Evolutionary conservation across 2,888 invertebrate genomes (phyloP).

Genomic region (Sminthurinus aureus): DNA sequence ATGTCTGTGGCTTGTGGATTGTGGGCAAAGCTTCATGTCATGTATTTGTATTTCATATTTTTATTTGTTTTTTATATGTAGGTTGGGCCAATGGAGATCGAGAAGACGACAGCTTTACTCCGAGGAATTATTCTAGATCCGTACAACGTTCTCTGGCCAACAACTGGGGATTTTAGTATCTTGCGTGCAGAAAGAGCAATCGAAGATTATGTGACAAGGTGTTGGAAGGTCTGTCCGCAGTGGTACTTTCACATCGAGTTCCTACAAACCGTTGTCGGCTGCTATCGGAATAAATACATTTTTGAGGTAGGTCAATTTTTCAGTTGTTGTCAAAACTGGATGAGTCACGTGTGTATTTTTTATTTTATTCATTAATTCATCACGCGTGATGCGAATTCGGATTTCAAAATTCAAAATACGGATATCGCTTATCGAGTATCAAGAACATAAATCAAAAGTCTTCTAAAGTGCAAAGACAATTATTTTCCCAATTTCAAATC

Average conservation of each 20-base stretch:
- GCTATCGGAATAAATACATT: slow-evolving; percentile 48
- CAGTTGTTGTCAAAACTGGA: too few species aligned
- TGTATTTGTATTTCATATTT: too few species aligned
- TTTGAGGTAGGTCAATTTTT: slow-evolving; percentile 37
- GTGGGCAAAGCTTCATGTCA: background rate
- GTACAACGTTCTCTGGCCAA: slow-evolving; percentile 56
- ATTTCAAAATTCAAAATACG: too few species aligned
- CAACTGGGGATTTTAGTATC: slow-evolving; percentile 47
- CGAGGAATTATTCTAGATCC: slow-evolving; percentile 31
- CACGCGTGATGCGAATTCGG: too few species aligned
- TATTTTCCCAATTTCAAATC: too few species aligned
- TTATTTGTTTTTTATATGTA: background rate
- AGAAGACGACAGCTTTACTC: slow-evolving; percentile 6
- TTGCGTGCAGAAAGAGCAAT: slow-evolving; percentile 46
- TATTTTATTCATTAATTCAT: too few species aligned
- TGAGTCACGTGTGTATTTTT: too few species aligned
- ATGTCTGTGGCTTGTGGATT: background rate
- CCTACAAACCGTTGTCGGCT: slow-evolving; percentile 47
- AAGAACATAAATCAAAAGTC: too few species aligned
- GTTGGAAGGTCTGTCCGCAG: slow-evolving; percentile 52
- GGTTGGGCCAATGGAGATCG: slow-evolving; percentile 31
- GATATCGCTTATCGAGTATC: too few species aligned
- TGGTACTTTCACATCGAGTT: slow-evolving; percentile 51
- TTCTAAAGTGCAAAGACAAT: too few species aligned
- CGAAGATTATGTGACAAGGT: slow-evolving; percentile 52